Evolutionary conservation across 2,888 invertebrate genomes (phyloP), one percentile per base, ranked within the genome.

Genomic region (Drosophila algonquin): DNA sequence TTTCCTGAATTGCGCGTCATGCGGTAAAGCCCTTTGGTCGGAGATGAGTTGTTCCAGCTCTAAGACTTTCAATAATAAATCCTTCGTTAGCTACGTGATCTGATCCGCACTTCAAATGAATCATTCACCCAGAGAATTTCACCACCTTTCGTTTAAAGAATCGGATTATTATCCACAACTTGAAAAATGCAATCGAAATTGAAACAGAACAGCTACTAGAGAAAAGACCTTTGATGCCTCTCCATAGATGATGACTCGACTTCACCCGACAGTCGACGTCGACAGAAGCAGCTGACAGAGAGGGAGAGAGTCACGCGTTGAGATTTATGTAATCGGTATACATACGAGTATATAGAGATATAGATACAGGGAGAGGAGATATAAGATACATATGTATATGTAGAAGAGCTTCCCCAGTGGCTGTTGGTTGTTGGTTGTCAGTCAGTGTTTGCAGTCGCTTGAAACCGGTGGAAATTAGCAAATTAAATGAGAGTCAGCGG

Each of bases 381-480:
- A 30, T 35, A 24, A 56, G 50, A 30, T 54, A 21, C 21, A 21
- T 21, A 21, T 21, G 2, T 2, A 32, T n/a, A 21, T 46, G 27
- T 47, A 27, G 46, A 50, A 6, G 32, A 68, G 68, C 67, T 68
- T 32, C 57, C 50, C 68, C 30, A 7, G 68, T 30, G 68, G 68
- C 68, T 46, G 47, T 45, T 67, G 57, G 67, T 68, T 46, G 40
- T 45, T 67, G 56, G 57, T 68, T 68, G 46, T 56, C 40, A 6
- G 14, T 51, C 16, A 44, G 45, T 75, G 58, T 79, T 81, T 79
- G 63, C 54, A 54, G 69, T 76, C 70, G 77, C 75, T 68, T 67
- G 55, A 47, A 77, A 54, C 73, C 77, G 86, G 77, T 62, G 6
- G 65, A 72, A 67, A 82, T 86, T 76, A 80, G 79, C 81, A 82